Evolutionary conservation across 92 coral and sea anemone genomes (phyloP).

Genomic region (Heteractis magnifica): DNA sequence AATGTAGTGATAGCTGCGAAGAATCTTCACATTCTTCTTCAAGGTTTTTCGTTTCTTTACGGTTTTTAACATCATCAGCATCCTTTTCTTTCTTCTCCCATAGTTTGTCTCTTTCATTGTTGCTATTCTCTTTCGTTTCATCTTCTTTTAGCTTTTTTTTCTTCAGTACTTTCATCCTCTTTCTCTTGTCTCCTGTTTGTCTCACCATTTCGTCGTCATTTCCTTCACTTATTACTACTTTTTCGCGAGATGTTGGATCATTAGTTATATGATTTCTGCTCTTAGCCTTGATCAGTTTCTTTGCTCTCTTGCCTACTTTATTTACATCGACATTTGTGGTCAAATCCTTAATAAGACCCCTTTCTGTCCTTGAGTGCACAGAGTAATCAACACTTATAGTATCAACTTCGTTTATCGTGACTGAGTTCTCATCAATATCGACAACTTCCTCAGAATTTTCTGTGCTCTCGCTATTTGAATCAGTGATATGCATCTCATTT

Average conservation of each 20-base stretch:
- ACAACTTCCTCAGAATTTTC: background rate
- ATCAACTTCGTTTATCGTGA: background rate
- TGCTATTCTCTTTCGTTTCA: background rate
- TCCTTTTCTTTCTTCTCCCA: background rate
- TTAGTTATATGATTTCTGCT: background rate
- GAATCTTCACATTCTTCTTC: conserved; percentile 10
- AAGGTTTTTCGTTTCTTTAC: background rate
- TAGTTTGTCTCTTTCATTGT: background rate
- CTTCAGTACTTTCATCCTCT: background rate
- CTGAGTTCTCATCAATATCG: background rate
- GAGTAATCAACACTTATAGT: background rate
- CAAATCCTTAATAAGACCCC: background rate
- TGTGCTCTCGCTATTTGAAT: background rate
- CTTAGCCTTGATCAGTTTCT: background rate
- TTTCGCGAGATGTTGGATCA: background rate
- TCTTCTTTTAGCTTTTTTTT: background rate
- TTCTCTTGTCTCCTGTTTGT: background rate
- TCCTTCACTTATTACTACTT: background rate
- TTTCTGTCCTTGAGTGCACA: background rate
- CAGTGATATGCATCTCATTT: background rate
- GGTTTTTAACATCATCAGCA: background rate
- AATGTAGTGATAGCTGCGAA: background rate
- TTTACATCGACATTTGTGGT: background rate
- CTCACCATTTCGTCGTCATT: background rate
- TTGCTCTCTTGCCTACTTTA: background rate